phyloP scores from a whole-genome alignment of 2,888 invertebrate genomes.

The Drosophila sordidula region DNA sequence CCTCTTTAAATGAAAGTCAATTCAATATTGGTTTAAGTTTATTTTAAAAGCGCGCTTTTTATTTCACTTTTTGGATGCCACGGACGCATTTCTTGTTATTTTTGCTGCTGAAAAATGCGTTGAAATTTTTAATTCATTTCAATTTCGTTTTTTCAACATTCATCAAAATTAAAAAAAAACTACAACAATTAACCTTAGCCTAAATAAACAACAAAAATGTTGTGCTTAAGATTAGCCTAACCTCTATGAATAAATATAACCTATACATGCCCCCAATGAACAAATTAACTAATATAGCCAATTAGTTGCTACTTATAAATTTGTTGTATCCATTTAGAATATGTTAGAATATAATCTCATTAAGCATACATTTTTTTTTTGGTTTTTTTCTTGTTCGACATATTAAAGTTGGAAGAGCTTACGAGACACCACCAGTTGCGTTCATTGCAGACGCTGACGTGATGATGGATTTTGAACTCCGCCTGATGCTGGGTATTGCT shows the following conservation, averaged over 20 bases:
- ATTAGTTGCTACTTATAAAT: constrained; percentile 25
- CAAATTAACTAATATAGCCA: constrained; percentile 26
- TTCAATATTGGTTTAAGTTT: constrained; percentile 9
- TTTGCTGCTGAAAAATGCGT: constrained; percentile 54
- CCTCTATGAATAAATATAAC: constrained; percentile 29
- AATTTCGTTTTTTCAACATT: constrained; percentile 62
- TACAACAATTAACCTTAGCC: constrained; percentile 52
- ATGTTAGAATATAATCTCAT: constrained; percentile 27
- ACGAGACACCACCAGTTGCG: constrained; percentile 40
- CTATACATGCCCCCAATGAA: constrained; percentile 30
- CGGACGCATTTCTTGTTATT: constrained; percentile 42
- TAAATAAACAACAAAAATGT: constrained; percentile 54
- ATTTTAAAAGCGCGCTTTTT: constrained; percentile 36
- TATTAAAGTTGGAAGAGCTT: constrained; percentile 76
- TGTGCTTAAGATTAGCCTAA: constrained; percentile 49
- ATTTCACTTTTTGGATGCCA: constrained; percentile 36
- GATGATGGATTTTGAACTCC: constrained; percentile 17
- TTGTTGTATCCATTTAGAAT: constrained; percentile 24
- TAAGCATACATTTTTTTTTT: constrained; percentile 25
- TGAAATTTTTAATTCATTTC: constrained; percentile 53
- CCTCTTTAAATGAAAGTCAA: neutral
- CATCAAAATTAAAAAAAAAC: constrained; percentile 60
- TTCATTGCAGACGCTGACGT: constrained; percentile 1
- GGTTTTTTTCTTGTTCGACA: constrained; percentile 25
- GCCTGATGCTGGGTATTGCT: constrained; percentile 1